Evolutionary conservation across 2,888 invertebrate species (phyloP).

Genomic region (Rhamnusium bicolor): DNA sequence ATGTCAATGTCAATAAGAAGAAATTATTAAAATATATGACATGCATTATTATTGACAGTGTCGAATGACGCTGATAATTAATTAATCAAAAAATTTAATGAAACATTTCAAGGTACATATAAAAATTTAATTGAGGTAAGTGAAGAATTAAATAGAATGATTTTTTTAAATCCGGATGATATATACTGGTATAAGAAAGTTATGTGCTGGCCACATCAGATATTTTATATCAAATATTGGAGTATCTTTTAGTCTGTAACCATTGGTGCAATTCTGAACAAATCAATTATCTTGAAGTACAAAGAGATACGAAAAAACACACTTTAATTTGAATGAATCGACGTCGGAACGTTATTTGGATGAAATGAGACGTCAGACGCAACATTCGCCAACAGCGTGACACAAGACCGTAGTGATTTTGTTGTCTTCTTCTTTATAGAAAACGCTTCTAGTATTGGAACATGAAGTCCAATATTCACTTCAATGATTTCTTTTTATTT

Average conservation of each 20-base stretch:
- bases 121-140: too few species aligned
- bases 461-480: not conserved
- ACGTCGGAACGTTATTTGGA: slow-evolving; percentile 31
- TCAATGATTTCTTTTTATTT: not conserved
- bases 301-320: slow-evolving; percentile 33
- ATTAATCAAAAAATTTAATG: too few species aligned
- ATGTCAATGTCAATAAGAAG: too few species aligned
- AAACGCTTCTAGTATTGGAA: not conserved
- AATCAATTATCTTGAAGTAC: slow-evolving; percentile 19
- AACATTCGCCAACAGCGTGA: slow-evolving; percentile 43
- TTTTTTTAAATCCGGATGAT: too few species aligned
- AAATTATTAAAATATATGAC: too few species aligned
- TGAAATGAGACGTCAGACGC: slow-evolving; percentile 50
- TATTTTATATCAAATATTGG: not conserved
- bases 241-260: not conserved
- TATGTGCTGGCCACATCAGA: too few species aligned
- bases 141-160: too few species aligned
- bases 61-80: too few species aligned
- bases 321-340: slow-evolving; percentile 41
- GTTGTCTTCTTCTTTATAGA: not conserved
- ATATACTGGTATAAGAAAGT: not conserved
- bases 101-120: too few species aligned
- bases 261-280: not conserved
- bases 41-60: too few species aligned
- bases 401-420: not conserved